Percentiles rank a stretch among this genome's conserved stretches.
These are phyloP conservation scores for Micromys minutus DNA, from an alignment of 2,113 vertebrate genomes.

Conservation along the genomic window DNA sequence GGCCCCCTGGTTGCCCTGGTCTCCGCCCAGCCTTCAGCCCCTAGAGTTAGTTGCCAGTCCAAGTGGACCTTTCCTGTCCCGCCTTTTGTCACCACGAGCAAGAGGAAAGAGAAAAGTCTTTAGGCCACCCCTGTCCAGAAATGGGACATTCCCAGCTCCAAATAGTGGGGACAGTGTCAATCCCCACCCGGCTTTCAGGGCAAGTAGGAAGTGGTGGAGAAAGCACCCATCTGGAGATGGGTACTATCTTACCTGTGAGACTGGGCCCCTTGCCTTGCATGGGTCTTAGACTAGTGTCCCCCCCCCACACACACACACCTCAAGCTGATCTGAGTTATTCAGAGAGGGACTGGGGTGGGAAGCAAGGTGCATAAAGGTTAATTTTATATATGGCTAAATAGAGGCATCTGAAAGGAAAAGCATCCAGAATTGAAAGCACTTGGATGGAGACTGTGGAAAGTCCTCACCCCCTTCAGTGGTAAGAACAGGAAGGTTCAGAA, in stretches of 20 bases:
- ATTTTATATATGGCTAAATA: neutral
- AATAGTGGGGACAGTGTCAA: neutral
- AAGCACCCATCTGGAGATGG: neutral
- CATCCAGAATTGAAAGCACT: neutral
- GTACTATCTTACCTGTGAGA: neutral
- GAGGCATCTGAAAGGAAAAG: neutral
- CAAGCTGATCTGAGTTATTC: neutral
- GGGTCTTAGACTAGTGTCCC: neutral
- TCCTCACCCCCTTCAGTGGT: neutral
- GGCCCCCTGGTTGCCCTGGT: fast-evolving
- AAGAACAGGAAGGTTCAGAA: neutral
- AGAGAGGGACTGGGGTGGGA: neutral
- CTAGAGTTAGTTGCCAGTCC: neutral
- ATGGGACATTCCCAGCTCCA: neutral
- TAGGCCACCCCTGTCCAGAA: constrained; percentile 8
- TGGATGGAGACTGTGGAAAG: neutral
- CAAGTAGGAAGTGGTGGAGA: neutral
- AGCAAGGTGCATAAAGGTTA: neutral
- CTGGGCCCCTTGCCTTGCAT: neutral
- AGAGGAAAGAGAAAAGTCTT: neutral
- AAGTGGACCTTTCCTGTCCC: neutral
- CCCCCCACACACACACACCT: neutral
- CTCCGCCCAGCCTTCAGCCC: neutral
- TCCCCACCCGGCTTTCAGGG: neutral
- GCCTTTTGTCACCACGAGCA: neutral